Base-by-base conservation (phyloP, 2,888 invertebrate genomes). In the Caenorhabditis sulstoni region DNA sequence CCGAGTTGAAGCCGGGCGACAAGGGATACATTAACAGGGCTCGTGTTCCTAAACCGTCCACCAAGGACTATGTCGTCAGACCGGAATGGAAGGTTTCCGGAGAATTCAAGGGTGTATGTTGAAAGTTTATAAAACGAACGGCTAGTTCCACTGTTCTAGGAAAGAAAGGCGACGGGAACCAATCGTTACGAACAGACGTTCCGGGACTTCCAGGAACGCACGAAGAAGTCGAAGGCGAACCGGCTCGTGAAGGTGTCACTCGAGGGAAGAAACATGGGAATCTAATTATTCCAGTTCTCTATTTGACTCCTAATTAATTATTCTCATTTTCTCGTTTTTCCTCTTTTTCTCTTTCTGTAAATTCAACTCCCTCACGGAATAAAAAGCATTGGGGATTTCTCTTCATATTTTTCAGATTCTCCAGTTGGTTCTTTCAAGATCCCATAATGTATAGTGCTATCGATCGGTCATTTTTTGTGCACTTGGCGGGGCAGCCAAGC, bases 61-160 rank as follows among this genome's bases (percentile, higher is more conserved):
- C 94, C 91, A 97, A 96, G 92, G 98, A 98, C 92, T 99, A 99
- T 91, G 95, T 98, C 62, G 94, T 95, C 85, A 93, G 99, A 59
- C 98, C 99, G 14, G 95, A 82, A 53, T 71, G 82, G 57, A 76
- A 71, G 20, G 83, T 87, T 2, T 83, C 87, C 23, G 87, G 86
- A 39, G 83, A 84, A 9, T 89, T 88, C 82, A 84, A 84, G 1
- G 81, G 81, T 62, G 61, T 67, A 18, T 23, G 58, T n/a, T 35
- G 29, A 29, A 3, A 29, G 37, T 39, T 29, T 57, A 12, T n/a
- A 55, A 35, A 52, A 44, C 52, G 4, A 44, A 18, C 18, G 5
- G 1, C 22, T 14, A 22, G 9, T 8, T 22, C 20, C 29, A 14
- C 1, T 18, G 45, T 65, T 77, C 9, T 52, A 78, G 78, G 86